phyloP scores from a whole-genome alignment of 2,797 vertebrate species.

The Microctenopoma lineatum region DNA sequence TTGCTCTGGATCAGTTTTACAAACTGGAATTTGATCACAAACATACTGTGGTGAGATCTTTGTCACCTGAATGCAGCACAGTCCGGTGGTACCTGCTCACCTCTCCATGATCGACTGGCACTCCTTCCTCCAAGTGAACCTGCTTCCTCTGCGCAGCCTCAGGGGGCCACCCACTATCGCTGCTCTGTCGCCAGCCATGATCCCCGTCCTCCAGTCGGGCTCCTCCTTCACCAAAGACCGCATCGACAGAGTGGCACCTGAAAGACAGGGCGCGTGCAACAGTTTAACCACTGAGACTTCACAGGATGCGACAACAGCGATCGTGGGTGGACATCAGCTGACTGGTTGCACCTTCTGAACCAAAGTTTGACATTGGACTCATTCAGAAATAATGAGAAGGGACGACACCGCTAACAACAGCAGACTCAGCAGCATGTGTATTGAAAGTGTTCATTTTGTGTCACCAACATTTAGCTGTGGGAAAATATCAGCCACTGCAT shows the following conservation, averaged over 20 bases:
- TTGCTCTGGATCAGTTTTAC: neutral
- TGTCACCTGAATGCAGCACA: neutral
- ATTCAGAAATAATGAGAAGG: neutral
- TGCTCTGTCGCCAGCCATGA: constrained; percentile 77
- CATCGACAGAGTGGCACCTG: constrained; percentile 86
- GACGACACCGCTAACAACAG: neutral
- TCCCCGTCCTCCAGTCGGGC: constrained; percentile 85
- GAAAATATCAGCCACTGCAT: no score
- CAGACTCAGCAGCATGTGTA: neutral
- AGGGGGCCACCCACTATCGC: constrained; percentile 79
- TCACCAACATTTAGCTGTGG: no score
- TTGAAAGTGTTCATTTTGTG: neutral
- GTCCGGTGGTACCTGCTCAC: constrained; percentile 53
- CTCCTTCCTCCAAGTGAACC: constrained; percentile 90
- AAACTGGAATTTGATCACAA: neutral
- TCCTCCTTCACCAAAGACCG: constrained; percentile 88
- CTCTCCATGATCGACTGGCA: constrained; percentile 90
- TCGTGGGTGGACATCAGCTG: neutral
- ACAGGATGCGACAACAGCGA: neutral
- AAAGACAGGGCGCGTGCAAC: neutral
- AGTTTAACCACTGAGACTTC: neutral
- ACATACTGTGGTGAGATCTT: neutral
- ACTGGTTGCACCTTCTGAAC: neutral
- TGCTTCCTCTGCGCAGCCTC: constrained; percentile 85
- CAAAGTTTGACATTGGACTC: neutral